A percentile compares a stretch with the other conserved stretches of the same genome.
Evolutionary conservation across 1,140 invertebrate genomes (phyloP).

Genomic region (Caenorhabditis remanei): DNA sequence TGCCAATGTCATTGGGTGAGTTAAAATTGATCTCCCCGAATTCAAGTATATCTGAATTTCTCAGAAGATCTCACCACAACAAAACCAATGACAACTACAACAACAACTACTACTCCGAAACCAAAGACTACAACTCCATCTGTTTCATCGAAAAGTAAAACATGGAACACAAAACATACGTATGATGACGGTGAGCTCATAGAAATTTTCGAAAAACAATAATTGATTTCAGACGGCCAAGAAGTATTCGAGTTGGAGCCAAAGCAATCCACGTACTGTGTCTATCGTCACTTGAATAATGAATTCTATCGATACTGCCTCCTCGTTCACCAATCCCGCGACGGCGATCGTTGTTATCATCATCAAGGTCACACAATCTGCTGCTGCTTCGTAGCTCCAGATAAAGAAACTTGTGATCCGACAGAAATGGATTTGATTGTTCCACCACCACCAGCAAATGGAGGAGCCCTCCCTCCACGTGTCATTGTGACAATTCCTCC

Average conservation of each 20-base stretch:
- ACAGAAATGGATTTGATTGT: conserved; percentile 60
- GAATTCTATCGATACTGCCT: conserved; percentile 60
- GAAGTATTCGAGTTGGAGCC: conserved; percentile 24
- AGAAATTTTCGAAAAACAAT: neutral
- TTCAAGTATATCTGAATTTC: neutral
- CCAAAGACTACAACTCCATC: neutral
- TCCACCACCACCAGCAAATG: conserved; percentile 16
- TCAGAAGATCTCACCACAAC: conserved; percentile 29
- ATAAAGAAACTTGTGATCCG: conserved; percentile 59
- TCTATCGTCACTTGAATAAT: conserved; percentile 59
- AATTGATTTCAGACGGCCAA: neutral
- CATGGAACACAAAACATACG: conserved; percentile 17
- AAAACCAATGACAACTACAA: conserved; percentile 23
- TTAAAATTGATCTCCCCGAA: neutral
- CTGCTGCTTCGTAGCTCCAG: conserved; percentile 56
- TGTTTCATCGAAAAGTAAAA: conserved; percentile 39
- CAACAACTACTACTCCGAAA: conserved; percentile 14
- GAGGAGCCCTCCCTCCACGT: neutral
- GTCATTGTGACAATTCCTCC: conserved; percentile 38
- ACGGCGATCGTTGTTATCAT: conserved; percentile 58
- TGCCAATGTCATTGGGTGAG: conserved; percentile 31
- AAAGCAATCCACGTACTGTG: conserved; percentile 32
- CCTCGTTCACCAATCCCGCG: conserved; percentile 51
- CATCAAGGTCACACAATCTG: conserved; percentile 58
- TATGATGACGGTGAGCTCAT: neutral